Percentiles rank a stretch among this genome's conserved stretches.
phyloP scores from a whole-genome alignment of 1,140 invertebrate species.

The Bombus superbus region DNA sequence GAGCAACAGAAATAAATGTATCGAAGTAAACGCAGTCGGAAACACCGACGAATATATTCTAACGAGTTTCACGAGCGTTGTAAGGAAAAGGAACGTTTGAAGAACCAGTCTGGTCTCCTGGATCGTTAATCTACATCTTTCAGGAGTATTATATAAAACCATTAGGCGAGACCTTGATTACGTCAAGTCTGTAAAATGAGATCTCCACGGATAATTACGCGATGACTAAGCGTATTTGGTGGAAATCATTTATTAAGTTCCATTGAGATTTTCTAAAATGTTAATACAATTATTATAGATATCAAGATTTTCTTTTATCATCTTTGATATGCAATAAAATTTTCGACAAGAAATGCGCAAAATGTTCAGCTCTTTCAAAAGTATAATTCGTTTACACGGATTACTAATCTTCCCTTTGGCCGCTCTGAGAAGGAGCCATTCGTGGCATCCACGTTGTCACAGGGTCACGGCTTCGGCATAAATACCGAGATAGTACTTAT shows the following conservation, averaged over 20 bases:
- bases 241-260: background rate
- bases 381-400: background rate
- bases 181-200: conserved; percentile 47
- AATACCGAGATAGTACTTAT: conserved; percentile 73
- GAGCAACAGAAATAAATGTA: background rate
- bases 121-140: conserved; percentile 25
- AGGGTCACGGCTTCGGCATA: conserved; percentile 68
- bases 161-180: conserved; percentile 51
- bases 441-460: conserved; percentile 52
- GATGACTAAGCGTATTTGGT: background rate
- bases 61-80: no score
- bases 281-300: background rate
- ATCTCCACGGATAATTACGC: conserved; percentile 31
- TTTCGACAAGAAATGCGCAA: background rate
- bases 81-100: background rate
- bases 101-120: background rate
- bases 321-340: background rate
- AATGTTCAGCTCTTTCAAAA: background rate
- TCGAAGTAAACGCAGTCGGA: background rate
- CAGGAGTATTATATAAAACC: conserved; percentile 38
- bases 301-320: background rate
- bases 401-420: background rate
- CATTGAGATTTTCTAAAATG: background rate
- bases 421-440: conserved; percentile 34
- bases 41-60: background rate